phyloP scores from a whole-genome alignment of 2,113 vertebrate genomes.

The Ranitomeya imitator region DNA sequence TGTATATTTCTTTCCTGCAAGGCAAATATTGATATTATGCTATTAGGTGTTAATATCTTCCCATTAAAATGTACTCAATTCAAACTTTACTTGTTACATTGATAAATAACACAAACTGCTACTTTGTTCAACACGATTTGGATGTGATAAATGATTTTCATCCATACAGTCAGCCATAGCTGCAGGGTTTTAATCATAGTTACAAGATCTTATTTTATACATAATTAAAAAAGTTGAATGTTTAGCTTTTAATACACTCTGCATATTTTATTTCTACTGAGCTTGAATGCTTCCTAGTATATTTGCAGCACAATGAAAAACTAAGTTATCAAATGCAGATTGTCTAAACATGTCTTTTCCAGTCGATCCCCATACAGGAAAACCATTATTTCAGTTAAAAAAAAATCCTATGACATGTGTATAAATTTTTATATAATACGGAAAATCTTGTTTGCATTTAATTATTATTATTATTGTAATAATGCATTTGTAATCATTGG shows the following conservation, averaged over 20 bases:
- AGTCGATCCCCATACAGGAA: neutral
- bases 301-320: neutral
- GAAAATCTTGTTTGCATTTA: neutral
- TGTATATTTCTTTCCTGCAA: conserved; percentile 29
- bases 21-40: conserved; percentile 52
- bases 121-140: conserved; percentile 52
- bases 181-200: conserved; percentile 55
- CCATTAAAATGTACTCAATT: conserved; percentile 53
- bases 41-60: conserved; percentile 55
- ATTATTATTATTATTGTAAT: no score
- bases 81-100: conserved; percentile 54
- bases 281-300: neutral
- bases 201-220: conserved; percentile 51
- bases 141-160: conserved; percentile 54
- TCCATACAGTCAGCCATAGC: conserved; percentile 50
- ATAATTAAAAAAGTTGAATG: conserved; percentile 55
- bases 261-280: conserved; percentile 48
- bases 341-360: neutral
- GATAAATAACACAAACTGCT: conserved; percentile 54
- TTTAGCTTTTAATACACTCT: conserved; percentile 46
- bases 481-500: no score
- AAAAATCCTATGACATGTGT: no score
- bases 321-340: neutral
- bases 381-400: neutral
- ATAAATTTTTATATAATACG: neutral